phyloP scores from a whole-genome alignment of 2,797 vertebrate genomes.

The Eremophila alpestris region DNA sequence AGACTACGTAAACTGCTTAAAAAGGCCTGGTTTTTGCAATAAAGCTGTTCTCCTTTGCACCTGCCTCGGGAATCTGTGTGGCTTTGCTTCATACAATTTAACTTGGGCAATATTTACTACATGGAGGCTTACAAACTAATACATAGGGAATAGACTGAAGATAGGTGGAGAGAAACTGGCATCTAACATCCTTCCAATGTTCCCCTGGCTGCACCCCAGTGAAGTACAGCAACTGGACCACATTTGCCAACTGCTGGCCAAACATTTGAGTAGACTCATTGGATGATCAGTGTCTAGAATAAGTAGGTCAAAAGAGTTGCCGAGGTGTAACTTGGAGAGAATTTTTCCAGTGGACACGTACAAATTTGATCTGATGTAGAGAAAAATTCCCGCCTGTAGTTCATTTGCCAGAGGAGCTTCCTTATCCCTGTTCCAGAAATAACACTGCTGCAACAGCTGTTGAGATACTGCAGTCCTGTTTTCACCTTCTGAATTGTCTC shows the following conservation, averaged over 20 bases:
- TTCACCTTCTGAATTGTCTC: not conserved
- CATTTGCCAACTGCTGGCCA: not conserved
- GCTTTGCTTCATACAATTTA: not conserved
- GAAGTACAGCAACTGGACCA: not conserved
- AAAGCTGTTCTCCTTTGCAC: not conserved
- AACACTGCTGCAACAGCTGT: not conserved
- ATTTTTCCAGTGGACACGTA: not conserved
- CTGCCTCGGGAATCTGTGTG: not conserved
- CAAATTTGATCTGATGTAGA: not conserved
- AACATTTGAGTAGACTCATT: not conserved
- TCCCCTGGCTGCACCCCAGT: not conserved
- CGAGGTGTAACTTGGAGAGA: not conserved
- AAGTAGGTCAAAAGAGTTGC: not conserved
- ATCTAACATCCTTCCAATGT: not conserved
- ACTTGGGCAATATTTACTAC: not conserved
- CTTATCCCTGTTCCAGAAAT: not conserved
- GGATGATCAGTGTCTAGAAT: not conserved
- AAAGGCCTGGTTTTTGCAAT: no score
- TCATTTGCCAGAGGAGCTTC: not conserved
- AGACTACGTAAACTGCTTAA: not conserved
- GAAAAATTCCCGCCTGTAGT: not conserved
- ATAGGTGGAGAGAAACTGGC: not conserved
- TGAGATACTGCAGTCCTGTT: not conserved
- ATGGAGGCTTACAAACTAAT: not conserved
- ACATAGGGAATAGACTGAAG: not conserved